Evolutionary conservation across 2,113 vertebrate species (phyloP).

Genomic region (Nesoenas mayeri): DNA sequence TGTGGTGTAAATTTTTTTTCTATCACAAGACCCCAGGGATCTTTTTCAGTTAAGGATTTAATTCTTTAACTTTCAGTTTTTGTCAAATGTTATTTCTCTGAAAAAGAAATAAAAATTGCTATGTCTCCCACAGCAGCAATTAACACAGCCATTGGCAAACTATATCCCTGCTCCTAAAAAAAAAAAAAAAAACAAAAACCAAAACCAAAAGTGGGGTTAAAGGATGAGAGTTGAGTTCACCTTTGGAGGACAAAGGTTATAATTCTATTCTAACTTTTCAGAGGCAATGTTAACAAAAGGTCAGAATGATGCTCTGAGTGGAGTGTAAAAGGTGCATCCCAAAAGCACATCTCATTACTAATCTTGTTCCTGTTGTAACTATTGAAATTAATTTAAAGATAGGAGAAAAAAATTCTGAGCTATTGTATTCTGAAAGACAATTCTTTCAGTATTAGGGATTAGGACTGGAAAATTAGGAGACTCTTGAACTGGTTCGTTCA

Average conservation of each 20-base stretch:
- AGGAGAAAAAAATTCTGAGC: background rate
- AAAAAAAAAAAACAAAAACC: no score
- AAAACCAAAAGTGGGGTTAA: background rate
- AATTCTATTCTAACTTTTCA: background rate
- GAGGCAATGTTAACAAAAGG: background rate
- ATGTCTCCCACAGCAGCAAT: background rate
- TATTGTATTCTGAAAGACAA: background rate
- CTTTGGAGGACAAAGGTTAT: background rate
- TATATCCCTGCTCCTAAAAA: background rate
- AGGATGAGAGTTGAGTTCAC: background rate
- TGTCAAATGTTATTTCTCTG: background rate
- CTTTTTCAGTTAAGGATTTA: background rate
- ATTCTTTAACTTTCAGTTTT: background rate
- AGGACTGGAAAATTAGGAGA: background rate
- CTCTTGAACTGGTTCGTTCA: background rate
- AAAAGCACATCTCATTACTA: background rate
- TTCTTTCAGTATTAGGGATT: background rate
- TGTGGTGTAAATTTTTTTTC: background rate
- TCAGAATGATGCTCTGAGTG: background rate
- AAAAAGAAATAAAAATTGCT: background rate
- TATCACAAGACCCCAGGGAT: background rate
- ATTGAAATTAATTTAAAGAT: background rate
- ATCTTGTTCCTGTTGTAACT: background rate
- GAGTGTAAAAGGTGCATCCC: background rate
- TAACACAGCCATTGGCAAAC: background rate